Evolutionary conservation across 2,113 vertebrate species (phyloP).

Genomic region (Dermatemys mawii): DNA sequence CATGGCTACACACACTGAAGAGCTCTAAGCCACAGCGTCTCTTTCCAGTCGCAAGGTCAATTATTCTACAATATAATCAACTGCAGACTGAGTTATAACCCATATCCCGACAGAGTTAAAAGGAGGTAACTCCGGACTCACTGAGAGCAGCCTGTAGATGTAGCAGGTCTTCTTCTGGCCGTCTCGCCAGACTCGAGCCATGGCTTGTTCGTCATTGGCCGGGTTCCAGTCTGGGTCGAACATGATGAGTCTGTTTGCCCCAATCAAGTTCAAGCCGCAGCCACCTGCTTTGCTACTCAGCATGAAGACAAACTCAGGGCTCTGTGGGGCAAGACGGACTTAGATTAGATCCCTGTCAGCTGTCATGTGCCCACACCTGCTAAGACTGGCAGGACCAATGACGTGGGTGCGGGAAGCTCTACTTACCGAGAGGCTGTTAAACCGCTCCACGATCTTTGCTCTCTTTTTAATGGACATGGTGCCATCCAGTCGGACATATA

Average conservation of each 20-base stretch:
- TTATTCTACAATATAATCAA: background rate
- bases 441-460: conserved; percentile 94
- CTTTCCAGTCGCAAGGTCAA: background rate
- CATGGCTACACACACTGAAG: background rate
- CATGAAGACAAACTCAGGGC: conserved; percentile 98
- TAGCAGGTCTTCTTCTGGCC: conserved; percentile 98
- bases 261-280: conserved; percentile 95
- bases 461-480: conserved; percentile 99
- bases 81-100: background rate
- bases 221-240: conserved; percentile 99
- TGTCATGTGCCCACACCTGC: background rate
- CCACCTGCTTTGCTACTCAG: conserved; percentile 98
- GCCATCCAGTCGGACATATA: conserved; percentile 94
- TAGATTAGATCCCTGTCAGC: background rate
- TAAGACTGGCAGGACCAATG: background rate
- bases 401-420: background rate
- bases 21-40: background rate
- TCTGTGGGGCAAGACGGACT: conserved; percentile 76
- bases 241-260: conserved; percentile 96
- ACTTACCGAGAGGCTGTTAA: conserved; percentile 91
- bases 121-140: conserved; percentile 67
- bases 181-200: conserved; percentile 97
- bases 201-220: conserved; percentile 97
- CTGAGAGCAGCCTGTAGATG: conserved; percentile 94
- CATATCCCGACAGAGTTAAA: background rate